Base-by-base conservation (phyloP, 2,113 vertebrate genomes). In the Corvus cornix region DNA sequence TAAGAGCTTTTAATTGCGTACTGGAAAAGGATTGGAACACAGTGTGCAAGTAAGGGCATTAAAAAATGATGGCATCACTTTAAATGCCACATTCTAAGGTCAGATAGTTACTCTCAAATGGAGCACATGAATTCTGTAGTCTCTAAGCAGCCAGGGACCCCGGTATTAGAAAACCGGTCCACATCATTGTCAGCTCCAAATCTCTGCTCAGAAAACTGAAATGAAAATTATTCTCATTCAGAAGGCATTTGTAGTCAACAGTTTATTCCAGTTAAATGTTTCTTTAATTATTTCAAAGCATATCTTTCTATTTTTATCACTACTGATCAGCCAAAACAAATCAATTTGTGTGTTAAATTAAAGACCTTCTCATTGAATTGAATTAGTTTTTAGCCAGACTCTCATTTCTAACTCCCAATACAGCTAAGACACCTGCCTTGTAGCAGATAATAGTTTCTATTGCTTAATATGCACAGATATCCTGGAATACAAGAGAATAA, bases 261-360 rank as follows among this genome's bases (percentile, higher is more conserved):
- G 52, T 93, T 95, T 81, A 67, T 87, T 91, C 26, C 41, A 81
- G 64, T 48, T 59, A 87, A 81, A 46, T 53, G 1, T 59, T 95
- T 84, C 60, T 90, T 90, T 48, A 88, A 90, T 93, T 92, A 89
- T 72, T 95, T 74, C 51, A 84, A 88, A 88, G 15, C 15, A 14
- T 44, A 19, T 53, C 44, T 77, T 88, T 92, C 92, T 90, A 72
- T 87, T 97, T 95, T 96, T 93, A 74, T 95, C 80, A n/a, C 17
- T 37, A 89, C 86, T 78, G 56, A 91, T 90, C 76, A 95, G 84
- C 43, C 68, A 77, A 93, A 95, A 44, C 66, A 95, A 91, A 92
- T 77, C 39, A 81, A 89, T 91, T 74, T 89, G 7, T 77, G 21
- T 80, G 46, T 74, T 95, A 78, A 82, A 92, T 68, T 87, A 63